Evolutionary conservation across 2,113 vertebrate species (phyloP).

Genomic region (Tupaia tana): DNA sequence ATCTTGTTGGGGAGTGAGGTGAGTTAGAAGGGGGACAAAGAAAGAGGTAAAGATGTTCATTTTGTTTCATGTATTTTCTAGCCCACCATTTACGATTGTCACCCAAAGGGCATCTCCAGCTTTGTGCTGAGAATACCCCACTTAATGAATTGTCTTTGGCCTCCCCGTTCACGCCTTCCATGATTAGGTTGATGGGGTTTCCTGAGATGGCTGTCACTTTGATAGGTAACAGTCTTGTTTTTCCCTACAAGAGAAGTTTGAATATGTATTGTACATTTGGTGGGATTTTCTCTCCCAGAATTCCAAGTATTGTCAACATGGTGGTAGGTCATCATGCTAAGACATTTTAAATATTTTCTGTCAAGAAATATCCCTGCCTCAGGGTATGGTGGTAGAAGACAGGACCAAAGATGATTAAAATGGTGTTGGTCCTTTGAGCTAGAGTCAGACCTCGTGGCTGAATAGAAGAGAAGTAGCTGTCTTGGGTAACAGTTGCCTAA

Average conservation of each 20-base stretch:
- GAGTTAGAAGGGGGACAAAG: neutral
- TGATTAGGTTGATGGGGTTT: slow-evolving; percentile 80
- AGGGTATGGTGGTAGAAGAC: neutral
- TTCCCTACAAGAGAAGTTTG: slow-evolving; percentile 73
- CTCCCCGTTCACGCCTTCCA: slow-evolving; percentile 72
- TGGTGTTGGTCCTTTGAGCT: neutral
- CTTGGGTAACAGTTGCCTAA: neutral
- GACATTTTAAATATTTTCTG: neutral
- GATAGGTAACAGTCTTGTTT: slow-evolving; percentile 81
- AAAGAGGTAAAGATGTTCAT: neutral
- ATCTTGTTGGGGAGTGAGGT: neutral
- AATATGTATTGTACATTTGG: slow-evolving; percentile 76
- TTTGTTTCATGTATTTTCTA: slow-evolving; percentile 77
- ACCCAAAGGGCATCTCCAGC: slow-evolving; percentile 28
- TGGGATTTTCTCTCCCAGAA: slow-evolving; percentile 73
- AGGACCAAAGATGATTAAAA: neutral
- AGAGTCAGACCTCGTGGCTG: neutral
- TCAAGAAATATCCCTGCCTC: neutral
- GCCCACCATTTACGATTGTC: slow-evolving; percentile 81
- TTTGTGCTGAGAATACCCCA: slow-evolving; percentile 72
- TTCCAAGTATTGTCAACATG: slow-evolving; percentile 62
- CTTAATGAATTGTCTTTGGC: slow-evolving; percentile 80
- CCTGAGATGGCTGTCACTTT: slow-evolving; percentile 80
- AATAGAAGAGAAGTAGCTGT: neutral
- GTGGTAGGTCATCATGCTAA: slow-evolving; percentile 27